Evolutionary conservation across 2,888 invertebrate genomes (phyloP), one percentile per base, ranked within the genome.

Genomic region (Diarsia brunnea): DNA sequence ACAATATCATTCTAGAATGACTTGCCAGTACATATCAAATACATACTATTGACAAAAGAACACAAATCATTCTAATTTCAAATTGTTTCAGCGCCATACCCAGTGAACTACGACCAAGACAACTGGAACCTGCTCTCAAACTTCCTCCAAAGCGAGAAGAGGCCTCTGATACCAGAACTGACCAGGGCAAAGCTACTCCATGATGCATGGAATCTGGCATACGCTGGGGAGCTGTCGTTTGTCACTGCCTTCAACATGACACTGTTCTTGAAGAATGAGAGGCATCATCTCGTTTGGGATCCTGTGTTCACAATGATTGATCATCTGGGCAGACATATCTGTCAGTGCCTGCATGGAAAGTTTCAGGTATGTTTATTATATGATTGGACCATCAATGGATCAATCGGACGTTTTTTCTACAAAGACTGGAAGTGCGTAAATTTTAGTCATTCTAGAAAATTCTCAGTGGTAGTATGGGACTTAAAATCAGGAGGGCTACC

Each of bases 231-330:
- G 87, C 95, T 98, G 2, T 97, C 97, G 82, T 98, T 98, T 88
- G 97, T 97, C 0, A 97, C 97, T 0, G 98, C 98, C 0, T 96
- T 98, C 38, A 98, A 98, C 88, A 98, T 98, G 98, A 98, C 98
- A 0, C 93, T 98, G 55, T 98, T 98, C 88, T 94, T 98, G 90
- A 97, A 97, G 88, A 95, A 97, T 66, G 98, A 98, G 92, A 97
- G 97, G 47, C 97, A 98, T 81, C 98, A 98, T 84, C 93, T 98
- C 0, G 98, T 98, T 0, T 98, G 98, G 98, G 98, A 98, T 90
- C 98, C 98, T 0, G 97, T 98, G 14, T 98, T 98, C 89, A 98
- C 98, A 4, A 98, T 98, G 96, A 98, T 98, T 66, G 98, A 98
- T 91, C 98, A 98, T 87, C 97, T 98, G 72, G 98, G 98, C 49